A percentile compares a stretch with the other conserved stretches of the same genome.
Conservation (phyloP, 2,888 invertebrate species). For the Sabatieria punctata region DNA sequence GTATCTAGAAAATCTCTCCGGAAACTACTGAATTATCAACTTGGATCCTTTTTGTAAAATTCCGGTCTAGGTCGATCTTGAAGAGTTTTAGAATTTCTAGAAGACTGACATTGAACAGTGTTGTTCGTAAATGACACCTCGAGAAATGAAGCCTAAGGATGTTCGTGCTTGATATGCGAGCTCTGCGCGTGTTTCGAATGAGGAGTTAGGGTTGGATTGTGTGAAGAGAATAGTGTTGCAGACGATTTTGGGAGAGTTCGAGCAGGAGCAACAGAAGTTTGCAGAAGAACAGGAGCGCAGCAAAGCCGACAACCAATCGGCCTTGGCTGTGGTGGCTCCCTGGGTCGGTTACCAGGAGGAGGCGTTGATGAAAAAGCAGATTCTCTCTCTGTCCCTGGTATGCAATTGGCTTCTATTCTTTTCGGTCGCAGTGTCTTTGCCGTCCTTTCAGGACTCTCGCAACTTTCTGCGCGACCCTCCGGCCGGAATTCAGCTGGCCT, state of each 20-base stretch:
- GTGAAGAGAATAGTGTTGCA: constrained; percentile 29
- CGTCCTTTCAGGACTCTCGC: constrained; percentile 61
- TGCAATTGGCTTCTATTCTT: constrained; percentile 24
- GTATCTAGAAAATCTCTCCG: too few relatives aligned
- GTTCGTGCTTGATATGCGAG: too few relatives aligned
- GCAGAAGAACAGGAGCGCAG: constrained; percentile 49
- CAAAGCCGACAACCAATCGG: constrained; percentile 10
- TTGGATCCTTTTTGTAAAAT: too few relatives aligned
- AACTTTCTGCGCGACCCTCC: constrained; percentile 94
- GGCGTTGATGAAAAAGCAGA: constrained; percentile 79
- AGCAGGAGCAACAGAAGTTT: constrained; percentile 89
- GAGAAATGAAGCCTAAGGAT: too few relatives aligned
- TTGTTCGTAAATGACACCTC: too few relatives aligned
- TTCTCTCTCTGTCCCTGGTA: constrained; percentile 79
- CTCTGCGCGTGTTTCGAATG: too few relatives aligned
- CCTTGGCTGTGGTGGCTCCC: constrained; percentile 48
- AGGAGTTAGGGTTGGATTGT: background rate
- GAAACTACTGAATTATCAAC: too few relatives aligned
- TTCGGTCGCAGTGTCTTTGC: constrained; percentile 2
- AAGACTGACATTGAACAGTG: too few relatives aligned
- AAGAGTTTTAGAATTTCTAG: too few relatives aligned
- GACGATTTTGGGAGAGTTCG: constrained; percentile 90
- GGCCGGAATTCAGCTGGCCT: constrained; percentile 51
- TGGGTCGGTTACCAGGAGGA: constrained; percentile 94
- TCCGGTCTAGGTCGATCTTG: too few relatives aligned